Evolutionary conservation across 2,797 vertebrate species (phyloP), one percentile per base, ranked within the genome.

Genomic region (Falco berigora): DNA sequence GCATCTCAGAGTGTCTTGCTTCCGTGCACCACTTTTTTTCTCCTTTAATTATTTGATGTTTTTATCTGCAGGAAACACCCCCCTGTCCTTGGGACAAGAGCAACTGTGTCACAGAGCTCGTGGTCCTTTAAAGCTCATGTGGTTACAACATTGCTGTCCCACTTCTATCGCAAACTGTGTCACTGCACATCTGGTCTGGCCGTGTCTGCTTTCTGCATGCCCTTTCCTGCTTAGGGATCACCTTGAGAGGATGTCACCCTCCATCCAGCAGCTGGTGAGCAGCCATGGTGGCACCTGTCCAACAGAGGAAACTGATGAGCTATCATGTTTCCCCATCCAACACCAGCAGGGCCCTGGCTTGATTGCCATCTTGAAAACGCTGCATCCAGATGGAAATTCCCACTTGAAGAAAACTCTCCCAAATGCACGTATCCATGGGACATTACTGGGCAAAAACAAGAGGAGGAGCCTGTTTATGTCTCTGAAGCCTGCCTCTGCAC

Each of bases 371-470:
- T 81, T 69, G n/a, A 94, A 95, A 96, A 86, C 56, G n/a, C 66
- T 92, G 85, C 1, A 1, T 89, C 86, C 96, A 95, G 96, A 88
- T 94, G 94, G 94, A 95, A 96, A 94, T 94, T 95, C 95, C 91
- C 87, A 52, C 79, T 91, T 59, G 72, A 79, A 96, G 94, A 90
- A 72, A 91, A 55, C 49, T 74, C 59, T 94, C 36, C 44, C 38
- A 92, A 96, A 71, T 46, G 67, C 72, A 68, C 0, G 0, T 63
- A 83, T 49, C 40, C 68, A 30, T 50, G 49, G 32, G 86, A 94
- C 17, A 24, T 91, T 77, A 79, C 59, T 23, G 56, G 28, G 59
- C 47, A 77, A 87, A 94, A 91, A 3, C 67, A 92, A 84, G 52
- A 36, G 34, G 50, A 84, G 30, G 52, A 77, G 56, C 22, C 63